Percentiles rank a stretch among this genome's conserved stretches.
Evolutionary conservation across 2,888 invertebrate genomes (phyloP).

Genomic region (Geotrupes spiniger): DNA sequence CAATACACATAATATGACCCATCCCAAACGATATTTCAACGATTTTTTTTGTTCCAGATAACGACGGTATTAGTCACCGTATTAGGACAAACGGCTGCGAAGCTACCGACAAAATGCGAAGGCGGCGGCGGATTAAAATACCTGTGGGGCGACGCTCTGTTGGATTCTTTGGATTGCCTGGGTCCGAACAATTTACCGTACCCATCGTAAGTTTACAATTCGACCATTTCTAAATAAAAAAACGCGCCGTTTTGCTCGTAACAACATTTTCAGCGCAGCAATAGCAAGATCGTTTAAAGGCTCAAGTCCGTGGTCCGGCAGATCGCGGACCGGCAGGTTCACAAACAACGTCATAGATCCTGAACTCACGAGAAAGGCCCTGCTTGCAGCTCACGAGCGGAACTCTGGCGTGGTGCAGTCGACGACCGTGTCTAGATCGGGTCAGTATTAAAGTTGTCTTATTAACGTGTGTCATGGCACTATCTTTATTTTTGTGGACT

Average conservation of each 20-base stretch:
- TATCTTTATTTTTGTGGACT: no score
- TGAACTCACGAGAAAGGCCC: conserved; percentile 67
- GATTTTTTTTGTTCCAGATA: conserved; percentile 35
- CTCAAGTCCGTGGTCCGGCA: conserved; percentile 65
- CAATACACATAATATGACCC: no score
- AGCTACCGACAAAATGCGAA: conserved; percentile 52
- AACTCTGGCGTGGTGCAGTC: conserved; percentile 41
- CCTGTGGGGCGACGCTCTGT: conserved; percentile 83
- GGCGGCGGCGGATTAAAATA: conserved; percentile 72
- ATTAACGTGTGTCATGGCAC: no score
- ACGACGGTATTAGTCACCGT: conserved; percentile 28
- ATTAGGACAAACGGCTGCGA: conserved; percentile 33
- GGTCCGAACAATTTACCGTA: conserved; percentile 83
- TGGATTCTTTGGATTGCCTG: conserved; percentile 71
- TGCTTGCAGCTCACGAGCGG: conserved; percentile 62
- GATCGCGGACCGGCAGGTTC: conserved; percentile 66
- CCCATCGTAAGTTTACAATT: conserved; percentile 66
- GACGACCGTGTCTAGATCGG: conserved; percentile 47
- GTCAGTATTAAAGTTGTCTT: conserved; percentile 39
- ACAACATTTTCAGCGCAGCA: conserved; percentile 61
- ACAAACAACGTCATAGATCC: conserved; percentile 67
- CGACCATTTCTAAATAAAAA: neutral
- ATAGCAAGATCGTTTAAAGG: conserved; percentile 68
- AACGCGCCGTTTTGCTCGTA: neutral
- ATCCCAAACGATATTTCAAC: no score